Evolutionary conservation across 2,113 vertebrate species (phyloP).

Genomic region (Dicerorhinus sumatrensis): DNA sequence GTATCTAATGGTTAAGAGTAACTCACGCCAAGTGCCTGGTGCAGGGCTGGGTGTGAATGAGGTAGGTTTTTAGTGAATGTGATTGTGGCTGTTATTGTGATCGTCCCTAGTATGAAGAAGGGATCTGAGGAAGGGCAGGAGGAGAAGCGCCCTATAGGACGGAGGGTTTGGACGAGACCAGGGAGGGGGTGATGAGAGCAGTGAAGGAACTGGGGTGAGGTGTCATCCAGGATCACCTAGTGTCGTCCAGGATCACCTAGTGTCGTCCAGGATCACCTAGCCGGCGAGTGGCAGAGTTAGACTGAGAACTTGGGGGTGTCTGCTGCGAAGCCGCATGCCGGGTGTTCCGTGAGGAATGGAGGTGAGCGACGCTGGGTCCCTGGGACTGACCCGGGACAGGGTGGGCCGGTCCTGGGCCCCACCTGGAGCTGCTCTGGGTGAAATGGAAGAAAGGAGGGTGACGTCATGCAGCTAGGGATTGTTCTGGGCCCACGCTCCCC

Average conservation of each 20-base stretch:
- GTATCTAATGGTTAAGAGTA: background rate
- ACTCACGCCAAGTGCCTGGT: background rate
- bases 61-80: background rate
- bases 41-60: background rate
- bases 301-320: background rate
- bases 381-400: background rate
- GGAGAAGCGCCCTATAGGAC: background rate
- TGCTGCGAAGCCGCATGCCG: background rate
- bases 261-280: background rate
- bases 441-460: background rate
- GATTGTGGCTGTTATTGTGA: background rate
- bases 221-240: background rate
- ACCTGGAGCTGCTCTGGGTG: constrained; percentile 1
- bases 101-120: background rate
- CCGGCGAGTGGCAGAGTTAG: background rate
- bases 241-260: too few relatives aligned
- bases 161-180: background rate
- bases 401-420: background rate
- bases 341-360: background rate
- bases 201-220: background rate
- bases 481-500: background rate
- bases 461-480: background rate
- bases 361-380: background rate
- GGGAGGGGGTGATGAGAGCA: background rate
- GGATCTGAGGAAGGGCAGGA: background rate